Conservation (phyloP, 2,113 vertebrate genomes). For the Chauna torquata region DNA sequence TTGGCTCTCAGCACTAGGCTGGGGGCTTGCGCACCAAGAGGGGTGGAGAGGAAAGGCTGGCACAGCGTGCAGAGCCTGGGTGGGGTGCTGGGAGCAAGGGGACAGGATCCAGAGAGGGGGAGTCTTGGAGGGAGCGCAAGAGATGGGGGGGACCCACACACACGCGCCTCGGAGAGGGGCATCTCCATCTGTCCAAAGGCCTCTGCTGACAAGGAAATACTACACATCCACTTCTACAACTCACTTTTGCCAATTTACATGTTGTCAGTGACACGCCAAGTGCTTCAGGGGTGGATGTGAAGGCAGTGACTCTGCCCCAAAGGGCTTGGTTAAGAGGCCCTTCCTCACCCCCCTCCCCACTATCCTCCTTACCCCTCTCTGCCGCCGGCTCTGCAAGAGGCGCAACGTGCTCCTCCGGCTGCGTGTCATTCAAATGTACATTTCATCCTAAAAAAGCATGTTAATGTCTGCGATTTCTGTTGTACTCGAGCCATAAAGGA, state of each 20-base stretch:
- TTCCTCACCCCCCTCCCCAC: not conserved
- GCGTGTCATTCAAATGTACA: slow-evolving; percentile 58
- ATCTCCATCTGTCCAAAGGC: not conserved
- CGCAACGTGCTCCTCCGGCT: slow-evolving; percentile 23
- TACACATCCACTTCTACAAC: not conserved
- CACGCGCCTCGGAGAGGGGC: not conserved
- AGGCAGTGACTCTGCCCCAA: not conserved
- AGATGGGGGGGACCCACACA: not conserved
- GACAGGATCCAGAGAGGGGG: not conserved
- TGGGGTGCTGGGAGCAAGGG: not conserved
- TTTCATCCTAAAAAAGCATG: slow-evolving; percentile 68
- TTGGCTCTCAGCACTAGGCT: not conserved
- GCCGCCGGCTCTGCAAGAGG: not conserved
- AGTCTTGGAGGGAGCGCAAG: not conserved
- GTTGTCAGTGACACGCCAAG: not conserved
- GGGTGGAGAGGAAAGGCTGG: not conserved
- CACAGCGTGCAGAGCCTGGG: not conserved
- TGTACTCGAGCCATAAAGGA: slow-evolving; percentile 66
- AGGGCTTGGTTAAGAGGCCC: not conserved
- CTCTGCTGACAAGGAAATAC: not conserved
- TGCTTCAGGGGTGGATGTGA: not conserved
- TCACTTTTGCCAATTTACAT: not conserved
- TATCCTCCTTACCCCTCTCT: not conserved
- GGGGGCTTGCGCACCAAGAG: not conserved
- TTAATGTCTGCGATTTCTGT: slow-evolving; percentile 53